Evolutionary conservation across 2,888 invertebrate species (phyloP).

Genomic region (Drosophila yooni): DNA sequence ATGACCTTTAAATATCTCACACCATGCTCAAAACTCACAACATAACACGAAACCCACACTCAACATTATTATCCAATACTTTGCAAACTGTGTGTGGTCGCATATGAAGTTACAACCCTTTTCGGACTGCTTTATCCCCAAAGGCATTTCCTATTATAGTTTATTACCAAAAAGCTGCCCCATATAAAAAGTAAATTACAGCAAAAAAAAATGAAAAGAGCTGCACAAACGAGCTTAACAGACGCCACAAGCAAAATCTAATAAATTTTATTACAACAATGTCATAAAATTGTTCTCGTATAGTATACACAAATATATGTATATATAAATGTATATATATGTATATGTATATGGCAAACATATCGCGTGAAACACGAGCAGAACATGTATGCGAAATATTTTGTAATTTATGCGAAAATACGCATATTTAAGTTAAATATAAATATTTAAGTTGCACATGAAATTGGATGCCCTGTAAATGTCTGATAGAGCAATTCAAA

Average conservation of each 20-base stretch:
- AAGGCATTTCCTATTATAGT: conserved; percentile 70
- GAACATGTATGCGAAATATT: conserved; percentile 63
- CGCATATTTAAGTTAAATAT: conserved; percentile 79
- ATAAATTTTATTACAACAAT: conserved; percentile 77
- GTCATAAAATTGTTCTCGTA: conserved; percentile 64
- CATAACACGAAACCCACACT: background rate
- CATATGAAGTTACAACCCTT: conserved; percentile 36
- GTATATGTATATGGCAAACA: conserved; percentile 37
- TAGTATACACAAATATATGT: conserved; percentile 14
- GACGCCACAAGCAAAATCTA: conserved; percentile 71
- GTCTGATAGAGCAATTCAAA: conserved; percentile 62
- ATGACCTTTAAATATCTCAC: conserved; percentile 2
- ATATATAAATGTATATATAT: conserved; percentile 16
- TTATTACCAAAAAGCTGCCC: conserved; percentile 67
- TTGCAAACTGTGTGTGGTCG: conserved; percentile 19
- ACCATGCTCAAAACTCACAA: background rate
- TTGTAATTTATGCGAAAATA: conserved; percentile 76
- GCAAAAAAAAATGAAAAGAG: conserved; percentile 16
- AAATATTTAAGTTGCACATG: conserved; percentile 76
- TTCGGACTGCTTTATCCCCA: conserved; percentile 38
- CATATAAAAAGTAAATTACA: conserved; percentile 70
- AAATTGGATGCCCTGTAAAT: conserved; percentile 68
- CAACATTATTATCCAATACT: conserved; percentile 25
- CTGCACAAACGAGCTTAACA: conserved; percentile 56
- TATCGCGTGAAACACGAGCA: conserved; percentile 64